These are phyloP conservation scores for Neoaliturus tenellus DNA, from an alignment of 2,888 invertebrate genomes.

Conservation along the genomic window DNA sequence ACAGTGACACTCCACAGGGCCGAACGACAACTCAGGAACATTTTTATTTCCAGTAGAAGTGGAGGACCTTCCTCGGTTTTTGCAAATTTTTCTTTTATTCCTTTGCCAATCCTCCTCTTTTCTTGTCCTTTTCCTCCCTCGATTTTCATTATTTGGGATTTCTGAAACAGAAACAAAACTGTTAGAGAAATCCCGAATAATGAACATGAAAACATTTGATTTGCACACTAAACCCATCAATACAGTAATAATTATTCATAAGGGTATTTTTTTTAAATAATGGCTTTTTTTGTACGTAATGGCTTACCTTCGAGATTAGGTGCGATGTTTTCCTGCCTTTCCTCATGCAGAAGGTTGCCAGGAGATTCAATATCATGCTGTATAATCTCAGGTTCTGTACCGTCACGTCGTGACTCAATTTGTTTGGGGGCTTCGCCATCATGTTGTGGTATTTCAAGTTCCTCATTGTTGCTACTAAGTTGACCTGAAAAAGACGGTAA, in stretches of 20 bases:
- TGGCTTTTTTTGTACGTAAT: background rate
- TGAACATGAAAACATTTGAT: background rate
- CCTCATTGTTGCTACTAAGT: slow-evolving; percentile 18
- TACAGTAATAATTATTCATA: background rate
- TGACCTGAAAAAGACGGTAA: slow-evolving; percentile 20
- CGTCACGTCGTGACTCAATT: background rate
- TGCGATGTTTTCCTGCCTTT: slow-evolving; percentile 21
- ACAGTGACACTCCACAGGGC: background rate
- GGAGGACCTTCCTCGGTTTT: slow-evolving; percentile 23
- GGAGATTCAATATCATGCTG: slow-evolving; percentile 16
- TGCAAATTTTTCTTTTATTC: slow-evolving; percentile 2
- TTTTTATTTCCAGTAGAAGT: background rate
- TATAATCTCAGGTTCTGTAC: slow-evolving; percentile 2
- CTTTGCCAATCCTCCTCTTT: slow-evolving; percentile 27
- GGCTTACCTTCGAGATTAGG: slow-evolving; percentile 26
- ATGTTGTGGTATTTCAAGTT: background rate
- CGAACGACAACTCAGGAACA: slow-evolving; percentile 24
- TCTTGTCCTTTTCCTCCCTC: slow-evolving; percentile 11
- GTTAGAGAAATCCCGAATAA: slow-evolving; percentile 39
- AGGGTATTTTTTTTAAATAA: background rate
- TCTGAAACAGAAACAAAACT: slow-evolving; percentile 36
- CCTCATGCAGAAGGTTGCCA: slow-evolving; percentile 22
- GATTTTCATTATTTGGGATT: slow-evolving; percentile 33
- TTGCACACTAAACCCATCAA: background rate
- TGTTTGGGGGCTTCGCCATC: background rate